Percentiles rank a stretch among this genome's conserved stretches.
phyloP scores from a whole-genome alignment of 2,888 invertebrate genomes.

The Drosophila infuscata region DNA sequence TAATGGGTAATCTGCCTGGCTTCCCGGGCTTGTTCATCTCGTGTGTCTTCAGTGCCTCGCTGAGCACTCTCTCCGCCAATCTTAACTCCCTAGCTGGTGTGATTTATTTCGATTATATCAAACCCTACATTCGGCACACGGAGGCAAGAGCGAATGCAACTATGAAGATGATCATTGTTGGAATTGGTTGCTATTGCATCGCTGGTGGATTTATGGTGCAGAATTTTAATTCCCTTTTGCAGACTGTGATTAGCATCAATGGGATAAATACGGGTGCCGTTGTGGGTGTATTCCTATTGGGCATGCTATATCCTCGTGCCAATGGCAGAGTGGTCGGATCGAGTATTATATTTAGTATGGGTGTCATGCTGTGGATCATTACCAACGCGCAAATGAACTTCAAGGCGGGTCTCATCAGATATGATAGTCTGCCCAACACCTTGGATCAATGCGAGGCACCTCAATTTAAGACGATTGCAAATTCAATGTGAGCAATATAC shows the following conservation, averaged over 20 bases:
- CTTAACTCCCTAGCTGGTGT: slow-evolving; percentile 87
- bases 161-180: slow-evolving; percentile 85
- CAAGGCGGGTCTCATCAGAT: slow-evolving; percentile 71
- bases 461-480: slow-evolving; percentile 50
- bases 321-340: slow-evolving; percentile 84
- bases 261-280: slow-evolving; percentile 87
- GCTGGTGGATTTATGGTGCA: slow-evolving; percentile 85
- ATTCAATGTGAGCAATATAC: slow-evolving; percentile 63
- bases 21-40: slow-evolving; percentile 88
- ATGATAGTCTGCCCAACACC: slow-evolving; percentile 73
- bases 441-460: slow-evolving; percentile 75
- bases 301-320: slow-evolving; percentile 89
- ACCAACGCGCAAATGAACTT: slow-evolving; percentile 72
- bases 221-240: slow-evolving; percentile 86
- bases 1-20: slow-evolving; percentile 86
- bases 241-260: slow-evolving; percentile 85
- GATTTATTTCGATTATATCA: slow-evolving; percentile 87
- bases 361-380: slow-evolving; percentile 75
- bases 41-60: slow-evolving; percentile 87
- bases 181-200: slow-evolving; percentile 87
- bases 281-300: slow-evolving; percentile 89
- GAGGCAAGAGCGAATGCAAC: slow-evolving; percentile 85
- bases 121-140: slow-evolving; percentile 83
- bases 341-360: slow-evolving; percentile 76
- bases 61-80: slow-evolving; percentile 87